Conservation (phyloP, 2,113 vertebrate species). For the Oncorhynchus keta region DNA sequence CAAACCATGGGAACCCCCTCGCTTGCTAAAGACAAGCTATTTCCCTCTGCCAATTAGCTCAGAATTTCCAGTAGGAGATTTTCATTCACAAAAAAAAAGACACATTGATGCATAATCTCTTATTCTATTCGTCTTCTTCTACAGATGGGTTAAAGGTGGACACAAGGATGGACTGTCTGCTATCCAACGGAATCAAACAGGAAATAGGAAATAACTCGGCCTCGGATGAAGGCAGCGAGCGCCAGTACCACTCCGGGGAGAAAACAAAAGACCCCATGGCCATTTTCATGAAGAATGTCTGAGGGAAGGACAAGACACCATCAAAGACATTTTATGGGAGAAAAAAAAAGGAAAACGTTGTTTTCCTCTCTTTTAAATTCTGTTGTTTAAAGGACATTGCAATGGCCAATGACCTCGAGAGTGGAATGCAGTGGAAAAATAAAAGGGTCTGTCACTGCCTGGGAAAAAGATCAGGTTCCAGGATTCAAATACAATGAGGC, state of each 20-base stretch:
- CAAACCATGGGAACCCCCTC: conserved; percentile 10
- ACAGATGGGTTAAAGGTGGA: background rate
- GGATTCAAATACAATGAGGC: conserved; percentile 23
- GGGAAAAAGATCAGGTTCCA: background rate
- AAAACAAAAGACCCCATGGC: background rate
- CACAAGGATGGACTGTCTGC: background rate
- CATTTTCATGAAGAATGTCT: background rate
- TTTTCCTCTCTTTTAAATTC: background rate
- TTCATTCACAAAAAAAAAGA: conserved; percentile 22
- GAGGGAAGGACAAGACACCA: background rate
- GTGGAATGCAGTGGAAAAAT: background rate
- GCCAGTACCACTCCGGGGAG: background rate
- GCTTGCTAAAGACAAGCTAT: conserved; percentile 15
- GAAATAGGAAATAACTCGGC: conserved; percentile 1
- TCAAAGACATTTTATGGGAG: background rate
- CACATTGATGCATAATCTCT: conserved; percentile 9
- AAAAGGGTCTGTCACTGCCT: conserved; percentile 1
- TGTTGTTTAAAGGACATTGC: conserved; percentile 1
- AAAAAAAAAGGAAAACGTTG: conserved; percentile 4
- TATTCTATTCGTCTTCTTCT: background rate
- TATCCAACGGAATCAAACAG: conserved; percentile 11
- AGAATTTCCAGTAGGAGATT: conserved; percentile 16
- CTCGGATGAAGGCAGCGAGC: background rate
- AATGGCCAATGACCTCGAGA: background rate
- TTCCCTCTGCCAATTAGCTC: conserved; percentile 29